Evolutionary conservation across 2,888 invertebrate species (phyloP).

Genomic region (Periphyllus acericola): DNA sequence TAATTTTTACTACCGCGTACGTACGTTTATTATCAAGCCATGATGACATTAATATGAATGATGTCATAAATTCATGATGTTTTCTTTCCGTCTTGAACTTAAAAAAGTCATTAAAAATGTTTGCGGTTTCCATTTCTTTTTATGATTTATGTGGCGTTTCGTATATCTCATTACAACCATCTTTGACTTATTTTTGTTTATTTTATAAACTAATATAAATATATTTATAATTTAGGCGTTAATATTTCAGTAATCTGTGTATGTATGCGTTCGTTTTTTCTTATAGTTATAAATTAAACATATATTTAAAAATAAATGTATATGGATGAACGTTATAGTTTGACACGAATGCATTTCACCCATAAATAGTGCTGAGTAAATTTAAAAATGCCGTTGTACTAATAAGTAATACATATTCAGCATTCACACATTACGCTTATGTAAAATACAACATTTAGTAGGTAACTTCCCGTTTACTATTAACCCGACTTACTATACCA

Average conservation of each 20-base stretch:
- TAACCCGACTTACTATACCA: not conserved
- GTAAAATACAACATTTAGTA: not conserved
- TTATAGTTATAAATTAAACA: conserved; percentile 26
- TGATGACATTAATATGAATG: not conserved
- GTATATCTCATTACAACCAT: not conserved
- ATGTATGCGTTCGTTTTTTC: not conserved
- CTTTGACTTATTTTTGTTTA: not conserved
- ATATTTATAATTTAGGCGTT: not conserved
- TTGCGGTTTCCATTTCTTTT: not conserved
- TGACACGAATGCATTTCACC: conserved; percentile 22
- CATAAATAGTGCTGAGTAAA: conserved; percentile 8
- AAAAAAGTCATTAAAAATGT: conserved; percentile 12
- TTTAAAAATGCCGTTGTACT: not conserved
- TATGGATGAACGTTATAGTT: not conserved
- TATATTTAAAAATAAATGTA: conserved; percentile 3
- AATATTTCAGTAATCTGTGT: not conserved
- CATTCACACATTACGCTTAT: conserved; percentile 21
- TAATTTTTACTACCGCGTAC: not conserved
- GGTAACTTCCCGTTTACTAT: not conserved
- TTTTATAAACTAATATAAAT: not conserved
- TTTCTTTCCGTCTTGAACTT: not conserved
- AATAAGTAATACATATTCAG: conserved; percentile 34
- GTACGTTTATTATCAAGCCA: not conserved
- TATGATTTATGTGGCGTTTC: not conserved
- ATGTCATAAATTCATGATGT: not conserved